phyloP scores from a whole-genome alignment of 1,140 invertebrate species.

The Drosophila kikkawai region DNA sequence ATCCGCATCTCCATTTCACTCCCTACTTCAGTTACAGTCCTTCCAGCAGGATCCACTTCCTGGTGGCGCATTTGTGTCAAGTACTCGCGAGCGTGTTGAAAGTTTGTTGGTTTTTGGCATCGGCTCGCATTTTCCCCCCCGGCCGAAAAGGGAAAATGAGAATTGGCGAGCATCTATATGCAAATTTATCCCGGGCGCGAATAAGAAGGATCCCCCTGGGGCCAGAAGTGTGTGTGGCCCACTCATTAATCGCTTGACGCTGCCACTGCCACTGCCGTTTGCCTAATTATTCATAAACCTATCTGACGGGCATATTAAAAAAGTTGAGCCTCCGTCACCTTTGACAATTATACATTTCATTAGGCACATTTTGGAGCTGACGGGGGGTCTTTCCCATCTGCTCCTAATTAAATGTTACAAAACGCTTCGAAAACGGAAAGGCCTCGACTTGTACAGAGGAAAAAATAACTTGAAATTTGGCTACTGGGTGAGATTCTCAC shows the following conservation, averaged over 20 bases:
- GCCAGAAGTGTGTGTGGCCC: slow-evolving; percentile 30
- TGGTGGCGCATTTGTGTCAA: slow-evolving; percentile 76
- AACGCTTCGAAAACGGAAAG: slow-evolving; percentile 5
- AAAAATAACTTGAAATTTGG: not conserved
- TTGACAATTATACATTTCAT: slow-evolving; percentile 66
- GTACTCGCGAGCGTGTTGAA: slow-evolving; percentile 69
- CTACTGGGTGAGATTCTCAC: too few relatives aligned
- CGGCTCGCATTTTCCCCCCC: not conserved
- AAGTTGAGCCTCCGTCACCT: slow-evolving; percentile 44
- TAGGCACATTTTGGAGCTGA: slow-evolving; percentile 34
- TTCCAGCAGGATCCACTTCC: slow-evolving; percentile 39
- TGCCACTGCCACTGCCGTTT: slow-evolving; percentile 1
- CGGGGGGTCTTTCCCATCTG: not conserved
- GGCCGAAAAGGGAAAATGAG: slow-evolving; percentile 20
- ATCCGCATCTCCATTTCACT: slow-evolving; percentile 29
- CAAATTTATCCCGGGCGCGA: slow-evolving; percentile 21
- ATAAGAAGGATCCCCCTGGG: slow-evolving; percentile 9
- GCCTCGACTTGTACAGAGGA: slow-evolving; percentile 13
- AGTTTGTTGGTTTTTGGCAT: slow-evolving; percentile 80
- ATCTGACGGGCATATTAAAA: slow-evolving; percentile 70
- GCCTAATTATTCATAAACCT: slow-evolving; percentile 80
- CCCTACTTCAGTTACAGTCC: slow-evolving; percentile 3
- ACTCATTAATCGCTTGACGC: slow-evolving; percentile 63
- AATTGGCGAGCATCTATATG: slow-evolving; percentile 40
- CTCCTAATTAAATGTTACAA: slow-evolving; percentile 61